These are phyloP conservation scores for Agonopterix alstromeriana DNA, from an alignment of 2,888 invertebrate genomes.

Conservation along the genomic window DNA sequence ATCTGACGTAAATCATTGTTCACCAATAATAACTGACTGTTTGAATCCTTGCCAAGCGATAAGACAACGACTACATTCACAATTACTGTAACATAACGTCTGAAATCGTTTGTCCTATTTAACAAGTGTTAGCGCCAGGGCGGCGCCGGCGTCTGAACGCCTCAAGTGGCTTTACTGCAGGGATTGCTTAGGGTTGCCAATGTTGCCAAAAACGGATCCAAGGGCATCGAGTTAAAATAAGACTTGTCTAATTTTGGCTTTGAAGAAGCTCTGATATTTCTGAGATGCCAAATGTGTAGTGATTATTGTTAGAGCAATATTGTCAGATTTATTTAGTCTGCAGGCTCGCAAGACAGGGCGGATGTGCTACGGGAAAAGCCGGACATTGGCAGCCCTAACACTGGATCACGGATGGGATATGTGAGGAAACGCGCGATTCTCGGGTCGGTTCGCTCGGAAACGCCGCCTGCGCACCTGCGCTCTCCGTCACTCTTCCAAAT, in stretches of 20 bases:
- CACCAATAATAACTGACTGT: constrained; percentile 36
- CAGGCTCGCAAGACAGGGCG: background rate
- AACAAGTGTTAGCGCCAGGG: constrained; percentile 4
- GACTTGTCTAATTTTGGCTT: too few species aligned
- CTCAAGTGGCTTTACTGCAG: background rate
- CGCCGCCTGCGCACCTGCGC: constrained; percentile 76
- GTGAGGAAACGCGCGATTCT: constrained; percentile 49
- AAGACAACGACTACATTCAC: constrained; percentile 24
- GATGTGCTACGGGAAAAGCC: constrained; percentile 6
- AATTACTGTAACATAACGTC: constrained; percentile 16
- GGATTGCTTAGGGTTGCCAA: too few species aligned
- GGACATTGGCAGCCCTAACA: constrained; percentile 28
- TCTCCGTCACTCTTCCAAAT: constrained; percentile 77
- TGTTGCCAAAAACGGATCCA: too few species aligned
- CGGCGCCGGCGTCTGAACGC: constrained; percentile 4
- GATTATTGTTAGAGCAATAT: too few species aligned
- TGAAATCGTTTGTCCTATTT: constrained; percentile 6
- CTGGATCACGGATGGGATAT: constrained; percentile 23
- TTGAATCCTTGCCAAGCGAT: constrained; percentile 49
- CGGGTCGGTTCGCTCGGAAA: constrained; percentile 48
- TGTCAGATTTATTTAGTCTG: background rate
- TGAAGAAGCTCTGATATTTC: too few species aligned
- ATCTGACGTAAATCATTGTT: constrained; percentile 35
- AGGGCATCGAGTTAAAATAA: too few species aligned
- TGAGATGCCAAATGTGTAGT: too few species aligned